Base-by-base conservation (phyloP, 2,113 vertebrate species). In the Montifringilla adamsi region DNA sequence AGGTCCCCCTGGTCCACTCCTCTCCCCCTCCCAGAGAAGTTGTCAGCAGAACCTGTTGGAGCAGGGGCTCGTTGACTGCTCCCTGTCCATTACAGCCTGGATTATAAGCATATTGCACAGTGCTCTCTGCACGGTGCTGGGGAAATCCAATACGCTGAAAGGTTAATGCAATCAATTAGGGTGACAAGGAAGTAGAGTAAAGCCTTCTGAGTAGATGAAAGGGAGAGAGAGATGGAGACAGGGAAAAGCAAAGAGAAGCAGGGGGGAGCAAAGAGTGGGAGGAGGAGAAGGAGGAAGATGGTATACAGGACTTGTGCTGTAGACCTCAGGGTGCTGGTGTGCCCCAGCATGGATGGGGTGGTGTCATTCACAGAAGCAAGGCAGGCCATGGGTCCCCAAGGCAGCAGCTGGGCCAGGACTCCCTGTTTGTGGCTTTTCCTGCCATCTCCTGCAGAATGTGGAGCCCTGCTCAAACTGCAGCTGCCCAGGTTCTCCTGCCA, bases 161-260 rank as follows among this genome's bases (percentile, higher is more conserved):
- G 99, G 99, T 99, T 99, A 99, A 99, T 99, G 99, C 99, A 99
- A 99, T 99, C 99, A 99, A 99, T 99, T 99, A 99, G 98, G 99
- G 99, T 99, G 99, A 99, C 99, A 99, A 99, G 99, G 99, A 99
- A 99, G 99, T 99, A 98, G 99, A 99, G 99, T 99, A 99, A 99
- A 99, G 98, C 98, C 98, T 99, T 99, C 98, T 98, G 99, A 99
- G 99, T 99, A 96, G 98, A 98, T 98, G 98, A 98, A 98, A 98
- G 98, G 97, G 97, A 98, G 98, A 96, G 97, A 97, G 93, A 97
- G 96, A 97, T 97, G 97, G 97, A 97, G 98, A 86, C 80, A 97
- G 95, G 94, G 93, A 96, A 96, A 89, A 96, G 97, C 94, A 96
- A 96, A 82, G 68, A 75, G 72, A 91, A 88, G 22, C 18, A 1